Evolutionary conservation across 2,888 invertebrate species (phyloP), one percentile per base, ranked within the genome.

Genomic region (Diarsia brunnea): DNA sequence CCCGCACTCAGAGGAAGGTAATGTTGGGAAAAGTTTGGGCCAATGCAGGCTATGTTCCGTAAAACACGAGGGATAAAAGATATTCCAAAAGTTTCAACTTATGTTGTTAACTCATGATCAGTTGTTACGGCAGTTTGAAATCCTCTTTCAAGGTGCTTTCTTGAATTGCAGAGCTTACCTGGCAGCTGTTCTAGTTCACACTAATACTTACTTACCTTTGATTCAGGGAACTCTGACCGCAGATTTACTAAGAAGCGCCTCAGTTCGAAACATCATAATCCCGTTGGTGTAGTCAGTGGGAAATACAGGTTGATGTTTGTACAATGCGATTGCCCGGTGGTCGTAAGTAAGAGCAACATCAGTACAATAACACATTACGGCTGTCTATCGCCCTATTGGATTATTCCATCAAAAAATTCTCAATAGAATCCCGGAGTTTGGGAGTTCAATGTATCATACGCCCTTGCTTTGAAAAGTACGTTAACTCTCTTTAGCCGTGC

Each of bases 1-100:
- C 69, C 55, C 75, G 49, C 82, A 85, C 84, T 81, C 75, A 74
- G 31, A 70, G 75, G n/a, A 38, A 38, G 24, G 69, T 75, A 79
- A 80, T 75, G 75, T 69, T 47, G 60, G 75, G 31, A 69, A 80
- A 79, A 72, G 69, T 82, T 82, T 74, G 64, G 65, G 75, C 60
- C 60, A 75, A 69, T 79, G 76, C 79, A 76, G 31, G 76, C 60
- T 75, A 73, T 80, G 60, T 76, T 60, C 71, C 70, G 69, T 81
- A 64, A 78, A 82, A 79, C 38, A 38, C 47, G 60, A 75, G 31
- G 55, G 60, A 75, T 84, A 82, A 78, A 65, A 71, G 43, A 69
- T 85, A 70, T 81, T 75, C 67, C 31, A 21, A 80, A 82, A 73
- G 67, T 72, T 70, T 5, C 79, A n/a, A 11, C 27, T 71, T 63